Conservation (phyloP, 2,888 invertebrate genomes). For the Lamproptera curius region DNA sequence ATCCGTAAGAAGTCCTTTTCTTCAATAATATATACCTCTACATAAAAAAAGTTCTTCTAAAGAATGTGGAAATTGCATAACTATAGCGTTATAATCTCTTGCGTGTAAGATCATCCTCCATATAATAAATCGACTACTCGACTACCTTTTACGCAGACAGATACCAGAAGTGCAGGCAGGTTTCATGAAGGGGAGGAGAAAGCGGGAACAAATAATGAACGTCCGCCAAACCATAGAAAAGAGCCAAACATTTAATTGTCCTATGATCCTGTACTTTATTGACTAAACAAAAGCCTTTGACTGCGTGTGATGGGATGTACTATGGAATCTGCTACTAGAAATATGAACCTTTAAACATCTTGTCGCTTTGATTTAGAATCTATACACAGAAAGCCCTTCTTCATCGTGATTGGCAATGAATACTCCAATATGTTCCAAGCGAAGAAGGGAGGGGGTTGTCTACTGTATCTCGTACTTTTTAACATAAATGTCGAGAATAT, state of each 20-base stretch:
- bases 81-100: background rate
- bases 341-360: constrained; percentile 19
- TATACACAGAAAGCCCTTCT: too few relatives aligned
- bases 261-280: constrained; percentile 18
- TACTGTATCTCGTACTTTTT: too few relatives aligned
- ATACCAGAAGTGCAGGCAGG: constrained; percentile 26
- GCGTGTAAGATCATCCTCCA: background rate
- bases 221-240: constrained; percentile 22
- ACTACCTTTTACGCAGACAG: constrained; percentile 4
- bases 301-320: constrained; percentile 15
- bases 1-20: too few relatives aligned
- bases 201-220: constrained; percentile 23
- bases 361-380: too few relatives aligned
- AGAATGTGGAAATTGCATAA: background rate
- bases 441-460: too few relatives aligned
- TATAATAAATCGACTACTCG: background rate
- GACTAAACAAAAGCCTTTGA: constrained; percentile 25
- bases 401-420: too few relatives aligned
- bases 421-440: too few relatives aligned
- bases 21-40: too few relatives aligned
- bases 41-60: background rate
- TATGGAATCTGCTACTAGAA: constrained; percentile 20
- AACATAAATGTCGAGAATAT: too few relatives aligned
- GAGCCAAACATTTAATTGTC: constrained; percentile 18
- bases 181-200: constrained; percentile 23